These are phyloP conservation scores for Acomys russatus DNA, from an alignment of 2,797 vertebrate species.

Conservation along the genomic window DNA sequence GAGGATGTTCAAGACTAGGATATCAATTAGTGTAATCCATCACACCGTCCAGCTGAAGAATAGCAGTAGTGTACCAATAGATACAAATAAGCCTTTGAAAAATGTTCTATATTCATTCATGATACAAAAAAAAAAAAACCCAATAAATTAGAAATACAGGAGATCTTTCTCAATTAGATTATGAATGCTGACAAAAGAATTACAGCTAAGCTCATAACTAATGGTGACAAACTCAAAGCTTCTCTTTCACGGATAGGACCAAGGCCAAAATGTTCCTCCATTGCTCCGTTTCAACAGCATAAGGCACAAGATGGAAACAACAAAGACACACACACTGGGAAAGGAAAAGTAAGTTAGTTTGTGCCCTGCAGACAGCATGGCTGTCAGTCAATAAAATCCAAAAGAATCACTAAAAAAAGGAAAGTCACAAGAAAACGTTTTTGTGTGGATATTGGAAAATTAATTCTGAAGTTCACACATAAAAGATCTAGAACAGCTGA, in stretches of 20 bases:
- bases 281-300: not conserved
- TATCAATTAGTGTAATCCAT: not conserved
- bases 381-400: not conserved
- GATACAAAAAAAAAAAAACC: not conserved
- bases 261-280: not conserved
- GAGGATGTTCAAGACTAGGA: not conserved
- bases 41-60: not conserved
- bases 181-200: not conserved
- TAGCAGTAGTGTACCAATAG: not conserved
- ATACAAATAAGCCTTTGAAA: not conserved
- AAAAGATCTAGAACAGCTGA: not conserved
- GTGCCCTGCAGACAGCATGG: not conserved
- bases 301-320: not conserved
- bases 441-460: not conserved
- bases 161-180: not conserved
- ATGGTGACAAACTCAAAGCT: not conserved
- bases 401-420: not conserved
- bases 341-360: not conserved
- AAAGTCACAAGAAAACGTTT: not conserved
- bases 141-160: not conserved
- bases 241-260: not conserved
- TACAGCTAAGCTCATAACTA: not conserved
- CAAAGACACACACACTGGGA: not conserved
- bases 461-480: not conserved
- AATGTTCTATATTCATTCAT: not conserved